Conservation (phyloP, 2,797 vertebrate genomes). For the Gallinago solitaria region DNA sequence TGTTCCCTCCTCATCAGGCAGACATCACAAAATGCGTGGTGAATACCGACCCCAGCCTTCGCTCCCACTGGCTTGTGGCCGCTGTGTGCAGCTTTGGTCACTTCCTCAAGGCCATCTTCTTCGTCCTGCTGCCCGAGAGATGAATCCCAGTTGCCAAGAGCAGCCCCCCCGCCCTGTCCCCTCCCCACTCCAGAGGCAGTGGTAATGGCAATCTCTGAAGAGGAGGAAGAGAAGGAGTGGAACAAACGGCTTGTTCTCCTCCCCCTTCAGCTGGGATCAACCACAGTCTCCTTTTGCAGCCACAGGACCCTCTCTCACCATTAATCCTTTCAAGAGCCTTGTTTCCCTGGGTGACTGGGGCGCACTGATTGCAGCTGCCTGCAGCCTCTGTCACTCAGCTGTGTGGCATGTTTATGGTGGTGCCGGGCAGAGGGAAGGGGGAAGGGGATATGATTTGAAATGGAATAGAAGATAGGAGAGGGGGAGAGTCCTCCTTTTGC, state of each 20-base stretch:
- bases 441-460: neutral
- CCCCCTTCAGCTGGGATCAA: neutral
- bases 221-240: slow-evolving; percentile 29
- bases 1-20: slow-evolving; percentile 64
- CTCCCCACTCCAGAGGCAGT: slow-evolving; percentile 19
- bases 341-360: neutral
- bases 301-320: neutral
- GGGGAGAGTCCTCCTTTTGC: neutral
- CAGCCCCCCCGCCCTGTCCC: neutral
- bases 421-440: neutral
- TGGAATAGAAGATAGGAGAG: neutral
- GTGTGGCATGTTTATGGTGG: neutral
- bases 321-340: neutral
- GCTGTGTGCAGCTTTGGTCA: slow-evolving; percentile 86
- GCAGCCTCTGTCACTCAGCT: rapidly evolving
- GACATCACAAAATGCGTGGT: slow-evolving; percentile 95
- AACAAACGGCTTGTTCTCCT: neutral
- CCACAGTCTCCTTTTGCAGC: neutral
- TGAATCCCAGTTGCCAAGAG: slow-evolving; percentile 64
- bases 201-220: neutral
- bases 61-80: slow-evolving; percentile 91
- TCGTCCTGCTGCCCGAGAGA: slow-evolving; percentile 91
- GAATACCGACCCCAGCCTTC: slow-evolving; percentile 87
- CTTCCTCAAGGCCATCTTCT: slow-evolving; percentile 89
- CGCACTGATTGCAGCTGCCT: neutral